These are phyloP conservation scores for Platypus cylindrus DNA, from an alignment of 2,888 invertebrate genomes.

Conservation along the genomic window DNA sequence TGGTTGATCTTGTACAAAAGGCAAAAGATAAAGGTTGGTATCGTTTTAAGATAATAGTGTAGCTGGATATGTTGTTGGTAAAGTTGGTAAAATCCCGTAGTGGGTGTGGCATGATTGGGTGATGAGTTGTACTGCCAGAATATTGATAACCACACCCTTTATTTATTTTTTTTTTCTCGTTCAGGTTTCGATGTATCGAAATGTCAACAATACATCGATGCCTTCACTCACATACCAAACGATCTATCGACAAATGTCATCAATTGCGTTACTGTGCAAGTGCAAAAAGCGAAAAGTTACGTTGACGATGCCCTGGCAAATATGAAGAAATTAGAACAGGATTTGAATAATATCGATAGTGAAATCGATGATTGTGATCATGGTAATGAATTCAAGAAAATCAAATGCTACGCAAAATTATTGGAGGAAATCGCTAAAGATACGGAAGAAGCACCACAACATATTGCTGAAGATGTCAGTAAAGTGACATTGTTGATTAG, in stretches of 20 bases:
- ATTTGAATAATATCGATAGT: slow-evolving; percentile 8
- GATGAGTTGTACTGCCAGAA: too few relatives aligned
- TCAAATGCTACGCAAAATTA: slow-evolving; percentile 12
- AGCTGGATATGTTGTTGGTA: neutral
- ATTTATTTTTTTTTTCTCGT: too few relatives aligned
- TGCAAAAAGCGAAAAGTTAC: slow-evolving; percentile 8
- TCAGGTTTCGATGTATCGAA: slow-evolving; percentile 10
- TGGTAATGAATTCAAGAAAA: slow-evolving; percentile 7
- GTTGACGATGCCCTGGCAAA: slow-evolving; percentile 10
- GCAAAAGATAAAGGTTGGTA: slow-evolving; percentile 10
- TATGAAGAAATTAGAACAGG: slow-evolving; percentile 8
- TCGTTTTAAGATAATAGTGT: neutral
- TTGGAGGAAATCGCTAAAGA: slow-evolving; percentile 7
- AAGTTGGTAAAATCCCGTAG: too few relatives aligned
- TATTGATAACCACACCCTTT: neutral
- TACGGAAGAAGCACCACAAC: slow-evolving; percentile 7
- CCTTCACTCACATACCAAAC: slow-evolving; percentile 9
- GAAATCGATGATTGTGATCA: slow-evolving; percentile 12
- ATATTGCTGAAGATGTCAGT: slow-evolving; percentile 10
- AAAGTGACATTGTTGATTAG: slow-evolving; percentile 8
- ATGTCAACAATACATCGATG: slow-evolving; percentile 10
- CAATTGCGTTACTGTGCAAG: slow-evolving; percentile 9
- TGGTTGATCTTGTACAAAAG: slow-evolving; percentile 9
- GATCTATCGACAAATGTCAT: slow-evolving; percentile 6
- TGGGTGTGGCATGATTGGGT: too few relatives aligned